phyloP scores from a whole-genome alignment of 2,113 vertebrate genomes.

The Marmota monax region DNA sequence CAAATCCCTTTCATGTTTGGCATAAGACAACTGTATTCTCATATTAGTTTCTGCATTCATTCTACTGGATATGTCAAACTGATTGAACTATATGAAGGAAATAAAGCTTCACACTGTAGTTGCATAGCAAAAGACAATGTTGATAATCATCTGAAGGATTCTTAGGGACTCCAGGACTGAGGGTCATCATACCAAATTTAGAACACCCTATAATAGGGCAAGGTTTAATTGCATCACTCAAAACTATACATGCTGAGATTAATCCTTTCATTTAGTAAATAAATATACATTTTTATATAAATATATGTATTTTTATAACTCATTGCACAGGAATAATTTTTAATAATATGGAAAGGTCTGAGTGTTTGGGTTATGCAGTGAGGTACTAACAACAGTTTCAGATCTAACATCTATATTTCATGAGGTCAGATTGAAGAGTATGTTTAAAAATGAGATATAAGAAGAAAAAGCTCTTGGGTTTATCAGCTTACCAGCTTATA shows the following conservation, averaged over 20 bases:
- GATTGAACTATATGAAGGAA: conserved; percentile 10
- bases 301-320: not conserved
- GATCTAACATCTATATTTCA: not conserved
- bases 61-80: not conserved
- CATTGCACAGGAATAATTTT: not conserved
- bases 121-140: not conserved
- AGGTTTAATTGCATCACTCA: not conserved
- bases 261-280: conserved; percentile 4
- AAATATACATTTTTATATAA: not conserved
- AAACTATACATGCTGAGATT: not conserved
- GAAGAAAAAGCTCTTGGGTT: conserved; percentile 21
- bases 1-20: not conserved
- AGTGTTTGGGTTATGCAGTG: not conserved
- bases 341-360: not conserved
- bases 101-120: not conserved
- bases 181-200: not conserved
- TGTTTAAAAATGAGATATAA: conserved; percentile 28
- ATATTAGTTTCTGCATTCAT: not conserved
- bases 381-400: not conserved
- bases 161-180: not conserved
- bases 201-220: not conserved
- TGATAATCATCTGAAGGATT: not conserved
- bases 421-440: not conserved
- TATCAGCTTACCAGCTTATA: not conserved
- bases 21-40: not conserved